Evolutionary conservation across 2,888 invertebrate genomes (phyloP), one percentile per base, ranked within the genome.

Genomic region (Patella ulyssiponensis): DNA sequence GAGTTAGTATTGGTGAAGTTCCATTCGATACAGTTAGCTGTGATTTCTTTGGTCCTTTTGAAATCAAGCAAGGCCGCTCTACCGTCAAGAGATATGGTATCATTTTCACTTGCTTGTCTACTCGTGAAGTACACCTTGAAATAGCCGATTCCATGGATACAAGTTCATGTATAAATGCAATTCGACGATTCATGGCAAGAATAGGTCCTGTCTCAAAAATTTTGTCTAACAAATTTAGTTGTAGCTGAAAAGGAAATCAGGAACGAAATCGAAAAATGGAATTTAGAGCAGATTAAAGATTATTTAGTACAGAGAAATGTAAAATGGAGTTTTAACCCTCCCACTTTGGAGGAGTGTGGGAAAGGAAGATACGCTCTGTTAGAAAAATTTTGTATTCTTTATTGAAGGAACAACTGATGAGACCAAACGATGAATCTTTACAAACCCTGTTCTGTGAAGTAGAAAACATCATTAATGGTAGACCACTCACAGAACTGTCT

Each of bases 321-420:
- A 20, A 51, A 56, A 15, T 84, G 82, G 80, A 69, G 75, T 52
- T 82, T 80, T 51, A 83, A 82, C 56, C 81, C 78, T 80, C 77
- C 14, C 82, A 83, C n/a, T 70, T 76, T 52, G 80, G 81, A n/a
- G 82, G 83, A 20, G 71, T 81, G 17, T 83, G 81, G 81, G 81
- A 83, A 78, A 51, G 83, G 53, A 52, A 77, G 51, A 81, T 82
- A 71, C 82, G 15, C 44, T 44, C 44, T 44, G 7, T 44, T 44
- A 5, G 44, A 5, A 44, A 44, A 44, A 44, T 44, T 7, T 52
- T 75, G 15, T 75, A 74, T 72, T 71, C 74, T 12, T n/a, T 82
- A 1, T 11, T 82, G 20, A 56, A 71, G 14, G 53, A 75, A 23
- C 80, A 82, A 54, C 27, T 56, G 3, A 23, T 75, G 20, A 71